A percentile compares a stretch with the other conserved stretches of the same genome.
Conservation (phyloP, 1,140 invertebrate species). For the Patella vulgata region DNA sequence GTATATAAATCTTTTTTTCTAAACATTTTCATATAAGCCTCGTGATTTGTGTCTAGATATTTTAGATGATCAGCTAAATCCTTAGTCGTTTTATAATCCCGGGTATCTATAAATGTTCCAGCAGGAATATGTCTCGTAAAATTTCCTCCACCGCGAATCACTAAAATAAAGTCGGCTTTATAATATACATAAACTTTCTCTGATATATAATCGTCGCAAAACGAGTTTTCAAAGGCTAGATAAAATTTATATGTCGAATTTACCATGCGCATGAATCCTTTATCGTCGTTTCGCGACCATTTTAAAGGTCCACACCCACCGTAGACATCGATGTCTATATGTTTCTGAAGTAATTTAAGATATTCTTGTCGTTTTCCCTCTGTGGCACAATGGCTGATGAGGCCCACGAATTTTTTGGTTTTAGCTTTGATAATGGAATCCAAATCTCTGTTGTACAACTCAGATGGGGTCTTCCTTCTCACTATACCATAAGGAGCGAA, state of each 20-base stretch:
- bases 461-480: no score
- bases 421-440: slow-evolving; percentile 18
- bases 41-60: no score
- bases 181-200: slow-evolving; percentile 83
- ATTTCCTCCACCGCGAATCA: no score
- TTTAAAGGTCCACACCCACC: slow-evolving; percentile 69
- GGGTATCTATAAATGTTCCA: no score
- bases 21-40: no score
- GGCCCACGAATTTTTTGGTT: slow-evolving; percentile 69
- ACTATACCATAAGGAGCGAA: slow-evolving; percentile 2
- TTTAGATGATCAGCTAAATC: no score
- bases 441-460: no score
- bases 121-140: no score
- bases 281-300: slow-evolving; percentile 15
- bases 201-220: slow-evolving; percentile 95
- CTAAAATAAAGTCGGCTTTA: slow-evolving; percentile 82
- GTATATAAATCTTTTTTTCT: no score
- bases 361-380: slow-evolving; percentile 69
- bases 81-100: no score
- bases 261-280: slow-evolving; percentile 29
- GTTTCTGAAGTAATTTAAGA: slow-evolving; percentile 67
- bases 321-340: slow-evolving; percentile 73
- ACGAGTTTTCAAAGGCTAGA: slow-evolving; percentile 90
- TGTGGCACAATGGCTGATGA: slow-evolving; percentile 73
- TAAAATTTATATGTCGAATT: slow-evolving; percentile 59